A percentile compares a stretch with the other conserved stretches of the same genome.
phyloP scores from a whole-genome alignment of 2,888 invertebrate species.

The Clusia tigrina region DNA sequence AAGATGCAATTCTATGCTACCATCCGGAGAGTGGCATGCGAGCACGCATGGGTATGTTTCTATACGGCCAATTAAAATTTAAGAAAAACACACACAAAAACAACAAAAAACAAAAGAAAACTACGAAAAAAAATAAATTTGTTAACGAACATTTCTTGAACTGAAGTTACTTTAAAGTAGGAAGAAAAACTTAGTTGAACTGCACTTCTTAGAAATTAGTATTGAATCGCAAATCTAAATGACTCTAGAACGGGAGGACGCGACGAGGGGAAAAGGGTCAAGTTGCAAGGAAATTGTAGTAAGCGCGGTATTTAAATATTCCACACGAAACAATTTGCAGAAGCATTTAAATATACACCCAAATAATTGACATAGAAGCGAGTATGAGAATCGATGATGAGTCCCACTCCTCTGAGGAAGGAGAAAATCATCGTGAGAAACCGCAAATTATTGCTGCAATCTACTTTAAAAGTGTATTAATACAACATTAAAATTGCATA shows the following conservation, averaged over 20 bases:
- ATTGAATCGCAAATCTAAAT: conserved; percentile 10
- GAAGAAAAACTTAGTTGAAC: conserved; percentile 46
- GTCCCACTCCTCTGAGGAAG: too few species aligned
- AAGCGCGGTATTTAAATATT: conserved; percentile 13
- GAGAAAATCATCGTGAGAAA: too few species aligned
- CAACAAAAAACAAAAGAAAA: conserved; percentile 16
- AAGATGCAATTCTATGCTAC: too few species aligned
- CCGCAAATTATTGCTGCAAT: not conserved
- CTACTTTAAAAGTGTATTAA: not conserved
- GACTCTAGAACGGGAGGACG: too few species aligned
- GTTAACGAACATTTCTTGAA: conserved; percentile 35
- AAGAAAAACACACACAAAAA: conserved; percentile 25
- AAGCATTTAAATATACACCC: too few species aligned
- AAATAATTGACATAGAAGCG: too few species aligned
- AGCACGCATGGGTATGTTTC: conserved; percentile 27
- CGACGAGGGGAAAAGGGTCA: too few species aligned
- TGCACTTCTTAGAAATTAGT: conserved; percentile 39
- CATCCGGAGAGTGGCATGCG: too few species aligned
- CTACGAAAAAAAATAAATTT: conserved; percentile 28
- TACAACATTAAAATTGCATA: not conserved
- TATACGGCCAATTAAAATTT: not conserved
- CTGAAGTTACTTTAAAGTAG: conserved; percentile 18
- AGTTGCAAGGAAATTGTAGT: too few species aligned
- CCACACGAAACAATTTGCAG: not conserved
- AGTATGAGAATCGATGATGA: too few species aligned